Evolutionary conservation across 1,140 invertebrate genomes (phyloP), one percentile per base, ranked within the genome.

Genomic region (Cydia pomonella): DNA sequence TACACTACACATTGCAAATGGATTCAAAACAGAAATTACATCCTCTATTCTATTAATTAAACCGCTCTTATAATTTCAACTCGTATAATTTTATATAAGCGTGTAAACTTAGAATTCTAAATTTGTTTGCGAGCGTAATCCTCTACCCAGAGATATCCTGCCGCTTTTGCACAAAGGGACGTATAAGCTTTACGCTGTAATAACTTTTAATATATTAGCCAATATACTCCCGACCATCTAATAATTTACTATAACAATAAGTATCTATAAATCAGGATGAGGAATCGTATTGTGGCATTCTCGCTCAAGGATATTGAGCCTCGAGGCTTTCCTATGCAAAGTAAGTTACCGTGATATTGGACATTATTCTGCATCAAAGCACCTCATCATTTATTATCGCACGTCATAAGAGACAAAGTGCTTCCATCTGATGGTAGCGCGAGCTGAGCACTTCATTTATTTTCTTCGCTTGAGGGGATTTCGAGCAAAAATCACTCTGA

Each of bases 291-390:
- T 33, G 64, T 69, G 64, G 64, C 25, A 13, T 25, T 12, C 7
- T 29, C 16, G 27, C 23, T 33, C 16, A 69, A 23, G 64, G 33
- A 69, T 33, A 69, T 69, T 33, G 64, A 33, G 64, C 64, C 64
- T 69, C 5, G 33, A 69, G 64, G 27, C n/a, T 69, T 69, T 69
- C 29, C 77, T 72, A 53, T 75, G 76, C 63, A 79, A 76, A 76
- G 81, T 84, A 84, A 86, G 78, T 73, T 82, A 80, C 79, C 84
- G 82, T 87, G 85, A 82, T 89, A 89, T 87, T 89, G 81, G 74
- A 81, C 78, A 84, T 87, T 87, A 87, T 87, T 86, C 82, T 83
- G 81, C 80, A 82, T 76, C 77, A 81, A 47, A 73, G 79, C 75
- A 76, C 71, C 38, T 23, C 77, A 79, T 85, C 81, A 81, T 87